These are phyloP conservation scores for Prionace glauca DNA, from an alignment of 2,797 vertebrate genomes.

Conservation along the genomic window DNA sequence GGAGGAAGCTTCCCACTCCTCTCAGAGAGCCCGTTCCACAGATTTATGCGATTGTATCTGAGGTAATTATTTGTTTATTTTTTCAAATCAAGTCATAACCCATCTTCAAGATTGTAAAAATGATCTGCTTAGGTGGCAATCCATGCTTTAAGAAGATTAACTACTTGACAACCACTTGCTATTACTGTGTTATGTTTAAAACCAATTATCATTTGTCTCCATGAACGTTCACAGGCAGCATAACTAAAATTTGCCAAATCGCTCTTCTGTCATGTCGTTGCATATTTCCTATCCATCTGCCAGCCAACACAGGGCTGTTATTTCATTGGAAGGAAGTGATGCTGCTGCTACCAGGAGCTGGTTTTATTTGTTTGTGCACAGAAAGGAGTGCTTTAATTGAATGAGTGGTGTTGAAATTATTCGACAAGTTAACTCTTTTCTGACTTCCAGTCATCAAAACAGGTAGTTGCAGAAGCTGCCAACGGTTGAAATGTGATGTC, in stretches of 20 bases:
- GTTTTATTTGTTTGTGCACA: background rate
- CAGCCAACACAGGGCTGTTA: conserved; percentile 5
- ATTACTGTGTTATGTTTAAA: conserved; percentile 10
- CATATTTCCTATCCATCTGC: conserved; percentile 22
- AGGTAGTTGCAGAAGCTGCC: background rate
- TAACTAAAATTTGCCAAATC: conserved; percentile 22
- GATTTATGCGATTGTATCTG: background rate
- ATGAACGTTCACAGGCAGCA: conserved; percentile 26
- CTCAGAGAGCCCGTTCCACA: background rate
- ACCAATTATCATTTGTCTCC: conserved; percentile 30
- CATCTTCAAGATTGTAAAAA: conserved; percentile 20
- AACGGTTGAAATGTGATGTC: background rate
- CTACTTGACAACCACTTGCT: background rate
- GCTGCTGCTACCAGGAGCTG: background rate
- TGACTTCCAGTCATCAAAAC: background rate
- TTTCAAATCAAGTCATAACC: background rate
- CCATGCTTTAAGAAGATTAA: conserved; percentile 16
- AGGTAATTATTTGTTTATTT: background rate
- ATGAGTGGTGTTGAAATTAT: background rate
- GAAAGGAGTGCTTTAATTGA: background rate
- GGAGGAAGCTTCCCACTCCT: background rate
- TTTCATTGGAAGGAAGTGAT: background rate
- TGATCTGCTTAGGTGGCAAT: background rate
- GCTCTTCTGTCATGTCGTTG: conserved; percentile 1
- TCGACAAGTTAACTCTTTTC: background rate